These are phyloP conservation scores for Muschampia plurimacula DNA, from an alignment of 2,888 invertebrate species.

Conservation along the genomic window DNA sequence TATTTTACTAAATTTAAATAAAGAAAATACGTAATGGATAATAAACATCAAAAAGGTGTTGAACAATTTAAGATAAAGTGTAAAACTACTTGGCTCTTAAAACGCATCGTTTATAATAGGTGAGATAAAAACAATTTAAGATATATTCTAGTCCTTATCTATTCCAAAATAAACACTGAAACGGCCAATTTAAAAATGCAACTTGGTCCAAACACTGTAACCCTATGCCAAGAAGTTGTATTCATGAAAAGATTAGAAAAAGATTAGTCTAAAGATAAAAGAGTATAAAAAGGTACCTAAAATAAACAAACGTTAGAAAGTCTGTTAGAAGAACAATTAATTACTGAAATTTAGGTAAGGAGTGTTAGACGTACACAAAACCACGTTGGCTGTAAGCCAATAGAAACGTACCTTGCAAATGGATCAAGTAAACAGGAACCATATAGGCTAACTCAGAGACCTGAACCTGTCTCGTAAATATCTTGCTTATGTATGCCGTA, in stretches of 20 bases:
- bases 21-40: too few species aligned
- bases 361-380: slow-evolving; percentile 8
- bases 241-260: slow-evolving; percentile 10
- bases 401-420: slow-evolving; percentile 41
- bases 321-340: slow-evolving; percentile 24
- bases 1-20: too few species aligned
- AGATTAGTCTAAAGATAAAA: slow-evolving; percentile 18
- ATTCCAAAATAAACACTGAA: slow-evolving; percentile 21
- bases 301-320: slow-evolving; percentile 6
- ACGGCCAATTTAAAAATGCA: slow-evolving; percentile 9
- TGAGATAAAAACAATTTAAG: slow-evolving; percentile 18
- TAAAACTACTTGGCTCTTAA: background rate
- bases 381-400: slow-evolving; percentile 14
- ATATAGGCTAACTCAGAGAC: slow-evolving; percentile 43
- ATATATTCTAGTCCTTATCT: slow-evolving; percentile 17
- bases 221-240: slow-evolving; percentile 14
- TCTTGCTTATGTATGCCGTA: slow-evolving; percentile 29
- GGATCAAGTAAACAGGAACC: slow-evolving; percentile 40
- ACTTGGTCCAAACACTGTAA: slow-evolving; percentile 20
- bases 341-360: slow-evolving; percentile 16
- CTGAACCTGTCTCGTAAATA: slow-evolving; percentile 39
- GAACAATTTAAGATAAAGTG: background rate
- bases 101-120: background rate
- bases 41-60: background rate
- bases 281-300: slow-evolving; percentile 9